These are phyloP conservation scores for Oncopeltus fasciatus DNA, from an alignment of 1,140 invertebrate species.

Conservation along the genomic window DNA sequence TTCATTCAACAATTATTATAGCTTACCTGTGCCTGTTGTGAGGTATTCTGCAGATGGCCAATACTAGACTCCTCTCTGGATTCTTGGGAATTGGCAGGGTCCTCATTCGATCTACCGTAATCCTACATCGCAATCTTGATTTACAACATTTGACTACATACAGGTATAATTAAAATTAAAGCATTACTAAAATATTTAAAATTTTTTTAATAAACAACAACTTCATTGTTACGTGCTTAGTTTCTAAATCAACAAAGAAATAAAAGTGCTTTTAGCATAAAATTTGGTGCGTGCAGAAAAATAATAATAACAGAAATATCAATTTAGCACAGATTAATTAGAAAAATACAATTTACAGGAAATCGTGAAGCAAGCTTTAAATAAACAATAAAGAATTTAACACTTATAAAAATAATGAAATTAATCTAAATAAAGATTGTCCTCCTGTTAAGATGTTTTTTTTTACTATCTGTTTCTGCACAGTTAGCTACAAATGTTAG, in stretches of 20 bases:
- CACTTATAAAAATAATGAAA: background rate
- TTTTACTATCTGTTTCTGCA: too few relatives aligned
- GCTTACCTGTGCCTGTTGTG: constrained; percentile 12
- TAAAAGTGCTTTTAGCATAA: constrained; percentile 5
- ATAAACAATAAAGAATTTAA: background rate
- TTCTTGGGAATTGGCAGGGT: constrained; percentile 9
- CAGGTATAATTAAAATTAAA: background rate
- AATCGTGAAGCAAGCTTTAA: background rate
- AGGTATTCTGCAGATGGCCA: constrained; percentile 3
- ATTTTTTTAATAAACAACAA: background rate
- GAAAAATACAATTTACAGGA: background rate
- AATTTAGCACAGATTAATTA: background rate
- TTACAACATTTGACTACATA: constrained; percentile 3
- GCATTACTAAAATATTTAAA: background rate
- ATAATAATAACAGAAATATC: background rate
- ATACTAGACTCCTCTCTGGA: constrained; percentile 10
- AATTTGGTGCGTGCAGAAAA: constrained; percentile 1
- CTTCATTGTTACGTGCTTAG: constrained; percentile 2
- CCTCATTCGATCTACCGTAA: constrained; percentile 14
- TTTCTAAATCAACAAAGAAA: constrained; percentile 1
- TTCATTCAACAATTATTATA: too few relatives aligned
- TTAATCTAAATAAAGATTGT: too few relatives aligned
- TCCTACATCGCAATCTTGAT: constrained; percentile 11
- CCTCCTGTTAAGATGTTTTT: too few relatives aligned
- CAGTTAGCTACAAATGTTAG: too few relatives aligned